A percentile compares a stretch with the other conserved stretches of the same genome.
Evolutionary conservation across 1,140 invertebrate species (phyloP).

Genomic region (Nixonia krombeini): DNA sequence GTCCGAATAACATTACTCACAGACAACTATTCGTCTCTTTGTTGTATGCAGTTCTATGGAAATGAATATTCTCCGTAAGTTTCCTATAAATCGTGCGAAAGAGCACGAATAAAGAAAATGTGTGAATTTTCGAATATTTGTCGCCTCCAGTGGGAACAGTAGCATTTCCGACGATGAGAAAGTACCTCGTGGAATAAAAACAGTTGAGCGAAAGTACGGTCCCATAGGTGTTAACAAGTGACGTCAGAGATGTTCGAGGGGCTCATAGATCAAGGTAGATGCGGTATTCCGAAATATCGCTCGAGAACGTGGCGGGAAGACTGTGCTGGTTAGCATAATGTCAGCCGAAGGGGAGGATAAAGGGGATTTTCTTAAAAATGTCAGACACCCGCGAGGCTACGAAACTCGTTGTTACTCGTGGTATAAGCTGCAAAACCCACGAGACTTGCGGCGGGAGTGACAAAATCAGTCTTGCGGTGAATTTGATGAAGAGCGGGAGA

Average conservation of each 20-base stretch:
- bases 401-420: conserved; percentile 39
- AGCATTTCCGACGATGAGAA: background rate
- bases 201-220: conserved; percentile 11
- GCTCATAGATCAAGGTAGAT: conserved; percentile 60
- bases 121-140: background rate
- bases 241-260: conserved; percentile 29
- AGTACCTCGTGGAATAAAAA: conserved; percentile 11
- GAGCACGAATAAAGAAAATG: background rate
- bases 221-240: conserved; percentile 56
- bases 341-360: conserved; percentile 49
- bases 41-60: no score
- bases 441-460: conserved; percentile 31
- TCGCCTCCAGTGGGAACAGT: background rate
- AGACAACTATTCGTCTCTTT: no score
- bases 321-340: conserved; percentile 66
- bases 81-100: no score
- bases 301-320: conserved; percentile 35
- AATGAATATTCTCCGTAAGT: no score
- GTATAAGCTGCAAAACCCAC: conserved; percentile 35
- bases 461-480: conserved; percentile 42
- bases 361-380: conserved; percentile 66
- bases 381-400: conserved; percentile 51
- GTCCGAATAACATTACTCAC: no score
- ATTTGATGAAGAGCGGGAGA: conserved; percentile 28
- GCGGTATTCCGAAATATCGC: conserved; percentile 58